phyloP scores from a whole-genome alignment of 2,888 invertebrate species.

The Perithous albicinctus region DNA sequence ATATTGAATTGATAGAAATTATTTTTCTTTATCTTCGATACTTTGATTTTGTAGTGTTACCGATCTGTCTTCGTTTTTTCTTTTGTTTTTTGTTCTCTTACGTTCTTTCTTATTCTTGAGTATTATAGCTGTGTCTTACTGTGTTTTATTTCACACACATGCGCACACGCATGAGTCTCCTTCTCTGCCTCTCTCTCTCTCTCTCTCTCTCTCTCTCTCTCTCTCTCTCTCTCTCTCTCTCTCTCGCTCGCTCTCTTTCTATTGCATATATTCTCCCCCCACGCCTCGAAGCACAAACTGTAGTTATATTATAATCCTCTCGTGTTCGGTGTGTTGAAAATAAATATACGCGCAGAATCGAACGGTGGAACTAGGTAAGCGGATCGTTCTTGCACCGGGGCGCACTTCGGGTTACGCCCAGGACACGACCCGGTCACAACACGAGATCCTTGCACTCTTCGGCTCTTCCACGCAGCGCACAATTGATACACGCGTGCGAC shows the following conservation, averaged over 20 bases:
- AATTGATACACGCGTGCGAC: background rate
- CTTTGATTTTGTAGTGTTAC: background rate
- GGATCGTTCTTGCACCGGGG: slow-evolving; percentile 34
- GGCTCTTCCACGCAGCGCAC: slow-evolving; percentile 7
- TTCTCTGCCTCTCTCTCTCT: background rate
- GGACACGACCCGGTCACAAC: slow-evolving; percentile 63
- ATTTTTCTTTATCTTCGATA: background rate
- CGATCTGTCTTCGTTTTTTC: background rate
- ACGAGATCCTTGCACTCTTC: slow-evolving; percentile 27
- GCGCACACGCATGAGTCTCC: slow-evolving; percentile 9
- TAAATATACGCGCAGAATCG: slow-evolving; percentile 41
- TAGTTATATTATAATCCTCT: slow-evolving; percentile 14
- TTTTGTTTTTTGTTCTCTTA: background rate
- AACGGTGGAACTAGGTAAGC: slow-evolving; percentile 6
- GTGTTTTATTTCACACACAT: slow-evolving; percentile 6
- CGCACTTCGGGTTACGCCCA: slow-evolving; percentile 66
- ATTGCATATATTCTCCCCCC: background rate
- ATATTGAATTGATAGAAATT: background rate
- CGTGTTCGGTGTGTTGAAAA: slow-evolving; percentile 41
- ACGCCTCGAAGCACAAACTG: slow-evolving; percentile 8
- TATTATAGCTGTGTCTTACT: slow-evolving; percentile 2
- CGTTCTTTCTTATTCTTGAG: background rate
- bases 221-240: too few relatives aligned
- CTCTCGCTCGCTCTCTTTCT: background rate
- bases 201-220: too few relatives aligned